Conservation (phyloP, 2,113 vertebrate species). For the Tonatia bakeri region DNA sequence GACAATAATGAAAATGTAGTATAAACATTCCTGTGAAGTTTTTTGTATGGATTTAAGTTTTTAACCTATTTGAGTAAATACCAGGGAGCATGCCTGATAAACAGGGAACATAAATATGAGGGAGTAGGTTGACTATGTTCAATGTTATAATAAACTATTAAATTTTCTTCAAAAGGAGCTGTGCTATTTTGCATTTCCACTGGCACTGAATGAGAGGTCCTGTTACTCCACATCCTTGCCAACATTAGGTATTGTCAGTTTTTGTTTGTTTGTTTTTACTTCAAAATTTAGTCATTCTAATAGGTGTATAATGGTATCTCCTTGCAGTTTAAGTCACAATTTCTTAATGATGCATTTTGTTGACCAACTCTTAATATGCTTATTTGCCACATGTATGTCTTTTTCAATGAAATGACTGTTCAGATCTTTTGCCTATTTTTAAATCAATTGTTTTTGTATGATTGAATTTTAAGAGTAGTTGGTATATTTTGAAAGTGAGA, state of each 20-base stretch:
- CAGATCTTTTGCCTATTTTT: neutral
- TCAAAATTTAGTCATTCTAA: neutral
- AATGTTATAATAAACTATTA: neutral
- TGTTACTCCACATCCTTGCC: neutral
- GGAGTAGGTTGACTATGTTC: neutral
- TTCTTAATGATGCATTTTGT: neutral
- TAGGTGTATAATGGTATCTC: neutral
- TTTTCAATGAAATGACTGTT: neutral
- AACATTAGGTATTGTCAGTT: neutral
- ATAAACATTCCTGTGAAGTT: neutral
- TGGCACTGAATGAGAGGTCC: neutral
- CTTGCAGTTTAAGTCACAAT: neutral
- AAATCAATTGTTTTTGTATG: neutral
- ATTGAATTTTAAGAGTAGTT: neutral
- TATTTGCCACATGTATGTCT: neutral
- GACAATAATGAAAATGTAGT: neutral
- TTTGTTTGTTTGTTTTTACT: neutral
- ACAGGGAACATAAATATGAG: too few species aligned
- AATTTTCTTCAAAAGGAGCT: neutral
- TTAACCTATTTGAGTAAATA: neutral
- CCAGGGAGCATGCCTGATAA: neutral
- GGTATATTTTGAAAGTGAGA: neutral
- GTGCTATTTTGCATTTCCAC: neutral
- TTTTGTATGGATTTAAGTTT: neutral
- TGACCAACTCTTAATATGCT: neutral